A percentile compares a stretch with the other conserved stretches of the same genome.
Conservation (phyloP, 2,888 invertebrate genomes). For the Hymenopus coronatus region DNA sequence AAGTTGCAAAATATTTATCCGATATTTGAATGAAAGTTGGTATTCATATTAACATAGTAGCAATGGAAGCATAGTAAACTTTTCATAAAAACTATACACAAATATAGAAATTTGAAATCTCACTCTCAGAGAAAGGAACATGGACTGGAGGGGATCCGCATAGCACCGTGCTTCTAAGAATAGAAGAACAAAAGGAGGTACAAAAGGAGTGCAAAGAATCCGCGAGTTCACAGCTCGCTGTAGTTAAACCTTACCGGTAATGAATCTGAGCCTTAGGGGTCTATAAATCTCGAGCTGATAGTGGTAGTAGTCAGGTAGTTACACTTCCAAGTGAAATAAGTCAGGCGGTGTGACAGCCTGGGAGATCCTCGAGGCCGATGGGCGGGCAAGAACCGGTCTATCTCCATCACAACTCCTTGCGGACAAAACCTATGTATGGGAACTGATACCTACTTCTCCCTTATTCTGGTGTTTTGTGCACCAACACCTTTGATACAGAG, state of each 20-base stretch:
- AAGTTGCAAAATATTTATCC: too few species aligned
- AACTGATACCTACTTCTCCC: neutral
- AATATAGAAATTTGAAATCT: too few species aligned
- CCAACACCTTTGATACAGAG: neutral
- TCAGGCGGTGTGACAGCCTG: neutral
- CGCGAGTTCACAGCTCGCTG: neutral
- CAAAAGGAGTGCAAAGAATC: neutral
- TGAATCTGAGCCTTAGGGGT: neutral
- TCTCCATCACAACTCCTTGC: neutral
- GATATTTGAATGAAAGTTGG: too few species aligned
- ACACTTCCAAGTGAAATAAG: neutral
- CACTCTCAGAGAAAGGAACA: too few species aligned
- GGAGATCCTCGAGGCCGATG: neutral
- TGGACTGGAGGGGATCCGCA: too few species aligned
- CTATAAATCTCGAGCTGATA: constrained; percentile 10
- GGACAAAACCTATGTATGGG: neutral
- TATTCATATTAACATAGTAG: too few species aligned
- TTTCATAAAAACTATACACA: too few species aligned
- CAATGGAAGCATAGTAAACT: too few species aligned
- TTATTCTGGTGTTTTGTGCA: neutral
- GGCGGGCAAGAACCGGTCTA: neutral
- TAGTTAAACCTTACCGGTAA: constrained; percentile 13
- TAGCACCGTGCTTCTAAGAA: neutral
- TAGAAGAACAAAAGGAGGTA: neutral
- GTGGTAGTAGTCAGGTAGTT: neutral